Percentiles rank a stretch among this genome's conserved stretches.
phyloP scores from a whole-genome alignment of 1,140 invertebrate species.

The Aphelinus atriplicis region DNA sequence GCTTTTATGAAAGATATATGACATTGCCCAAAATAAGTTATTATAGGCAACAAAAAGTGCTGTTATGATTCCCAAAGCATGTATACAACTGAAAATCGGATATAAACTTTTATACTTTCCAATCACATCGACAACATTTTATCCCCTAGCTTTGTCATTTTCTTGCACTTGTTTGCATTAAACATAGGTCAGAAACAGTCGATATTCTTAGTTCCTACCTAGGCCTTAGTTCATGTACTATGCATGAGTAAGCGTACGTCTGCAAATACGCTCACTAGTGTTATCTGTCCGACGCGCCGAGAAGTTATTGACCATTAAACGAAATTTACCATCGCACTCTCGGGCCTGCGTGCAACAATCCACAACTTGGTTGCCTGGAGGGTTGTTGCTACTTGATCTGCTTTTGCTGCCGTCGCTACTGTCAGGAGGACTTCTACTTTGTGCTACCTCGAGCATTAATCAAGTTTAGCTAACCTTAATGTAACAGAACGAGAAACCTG shows the following conservation, averaged over 20 bases:
- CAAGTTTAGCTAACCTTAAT: too few species aligned
- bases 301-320: slow-evolving; percentile 34
- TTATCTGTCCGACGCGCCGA: slow-evolving; percentile 12
- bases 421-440: too few species aligned
- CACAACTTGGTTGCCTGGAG: background rate
- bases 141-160: background rate
- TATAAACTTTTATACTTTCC: background rate
- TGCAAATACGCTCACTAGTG: background rate
- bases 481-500: too few species aligned
- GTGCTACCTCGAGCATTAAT: too few species aligned
- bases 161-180: background rate
- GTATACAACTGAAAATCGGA: slow-evolving; percentile 2
- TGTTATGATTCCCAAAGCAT: background rate
- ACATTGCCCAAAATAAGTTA: too few species aligned
- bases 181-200: background rate
- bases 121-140: slow-evolving; percentile 17
- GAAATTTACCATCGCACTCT: slow-evolving; percentile 26
- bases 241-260: background rate
- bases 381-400: background rate
- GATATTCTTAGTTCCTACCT: slow-evolving; percentile 1
- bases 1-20: too few species aligned
- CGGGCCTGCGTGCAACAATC: too few species aligned
- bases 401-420: too few species aligned
- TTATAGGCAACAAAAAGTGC: too few species aligned
- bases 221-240: background rate